A percentile compares a stretch with the other conserved stretches of the same genome.
phyloP scores from a whole-genome alignment of 64 coral and sea anemone species.

The Montipora sp. region DNA sequence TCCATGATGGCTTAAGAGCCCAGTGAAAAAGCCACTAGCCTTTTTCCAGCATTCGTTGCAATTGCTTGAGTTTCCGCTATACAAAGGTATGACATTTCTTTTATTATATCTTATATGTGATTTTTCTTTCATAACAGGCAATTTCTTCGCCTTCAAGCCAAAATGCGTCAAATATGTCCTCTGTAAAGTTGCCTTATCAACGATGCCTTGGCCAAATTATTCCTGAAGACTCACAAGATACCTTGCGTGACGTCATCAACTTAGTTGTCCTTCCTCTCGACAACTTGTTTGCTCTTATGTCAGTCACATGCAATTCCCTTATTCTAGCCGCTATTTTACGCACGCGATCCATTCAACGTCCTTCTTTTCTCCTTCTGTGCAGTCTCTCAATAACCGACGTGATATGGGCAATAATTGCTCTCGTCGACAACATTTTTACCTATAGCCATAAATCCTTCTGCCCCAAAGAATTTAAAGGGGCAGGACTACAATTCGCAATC shows the following conservation, averaged over 20 bases:
- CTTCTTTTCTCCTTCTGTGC: background rate
- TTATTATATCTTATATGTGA: too few relatives aligned
- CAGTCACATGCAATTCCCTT: background rate
- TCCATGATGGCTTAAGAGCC: too few relatives aligned
- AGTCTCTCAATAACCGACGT: slow-evolving; percentile 7
- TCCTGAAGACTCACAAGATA: background rate
- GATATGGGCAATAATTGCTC: background rate
- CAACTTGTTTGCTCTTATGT: background rate
- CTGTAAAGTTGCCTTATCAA: background rate
- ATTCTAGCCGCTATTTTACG: background rate
- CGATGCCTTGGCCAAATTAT: background rate
- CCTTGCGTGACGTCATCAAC: background rate
- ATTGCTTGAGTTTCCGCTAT: too few relatives aligned
- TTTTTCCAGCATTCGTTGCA: too few relatives aligned
- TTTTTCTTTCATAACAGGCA: background rate
- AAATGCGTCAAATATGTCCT: background rate
- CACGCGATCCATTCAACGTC: background rate
- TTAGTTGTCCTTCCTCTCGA: background rate
- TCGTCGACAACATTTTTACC: background rate
- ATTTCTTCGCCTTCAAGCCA: background rate
- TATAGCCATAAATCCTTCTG: background rate
- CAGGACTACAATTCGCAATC: too few relatives aligned
- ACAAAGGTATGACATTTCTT: too few relatives aligned
- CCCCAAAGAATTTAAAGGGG: background rate
- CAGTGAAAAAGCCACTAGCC: too few relatives aligned